phyloP scores from a whole-genome alignment of 2,888 invertebrate species.

The Quadroppia sp. region DNA sequence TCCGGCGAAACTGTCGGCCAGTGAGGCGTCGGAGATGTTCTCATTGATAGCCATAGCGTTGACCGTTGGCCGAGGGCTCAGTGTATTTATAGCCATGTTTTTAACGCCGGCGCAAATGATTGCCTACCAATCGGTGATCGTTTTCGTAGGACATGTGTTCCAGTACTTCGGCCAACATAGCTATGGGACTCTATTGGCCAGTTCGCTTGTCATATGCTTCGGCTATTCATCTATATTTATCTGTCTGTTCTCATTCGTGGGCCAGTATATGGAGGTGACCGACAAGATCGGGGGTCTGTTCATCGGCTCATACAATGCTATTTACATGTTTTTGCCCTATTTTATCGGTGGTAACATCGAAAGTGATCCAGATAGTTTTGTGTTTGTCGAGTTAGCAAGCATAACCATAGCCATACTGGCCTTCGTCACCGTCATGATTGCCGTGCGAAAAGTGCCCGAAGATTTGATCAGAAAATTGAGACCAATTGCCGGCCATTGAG shows the following conservation, averaged over 20 bases:
- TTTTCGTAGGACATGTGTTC: neutral
- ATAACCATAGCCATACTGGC: too few relatives aligned
- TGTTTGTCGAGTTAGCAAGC: conserved; percentile 26
- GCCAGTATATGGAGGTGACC: conserved; percentile 32
- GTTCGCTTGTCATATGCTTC: conserved; percentile 10
- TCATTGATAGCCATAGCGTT: neutral
- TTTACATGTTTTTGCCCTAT: conserved; percentile 35
- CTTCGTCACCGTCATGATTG: too few relatives aligned
- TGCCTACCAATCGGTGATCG: conserved; percentile 16
- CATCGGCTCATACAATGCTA: conserved; percentile 17
- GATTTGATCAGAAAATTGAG: too few relatives aligned
- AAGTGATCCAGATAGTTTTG: neutral
- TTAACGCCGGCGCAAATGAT: conserved; percentile 32
- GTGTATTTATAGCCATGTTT: conserved; percentile 32
- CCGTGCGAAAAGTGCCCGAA: too few relatives aligned
- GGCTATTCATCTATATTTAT: conserved; percentile 40
- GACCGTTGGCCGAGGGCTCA: conserved; percentile 7
- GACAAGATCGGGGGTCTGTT: conserved; percentile 32
- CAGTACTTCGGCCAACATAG: conserved; percentile 23
- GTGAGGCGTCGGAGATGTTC: conserved; percentile 14
- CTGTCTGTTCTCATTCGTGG: conserved; percentile 34
- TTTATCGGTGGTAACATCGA: conserved; percentile 33
- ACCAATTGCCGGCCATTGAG: too few relatives aligned
- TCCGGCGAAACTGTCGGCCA: neutral
- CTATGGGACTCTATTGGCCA: conserved; percentile 22